These are phyloP conservation scores for Calcarius lapponicus DNA, from an alignment of 2,797 vertebrate species.

Conservation along the genomic window DNA sequence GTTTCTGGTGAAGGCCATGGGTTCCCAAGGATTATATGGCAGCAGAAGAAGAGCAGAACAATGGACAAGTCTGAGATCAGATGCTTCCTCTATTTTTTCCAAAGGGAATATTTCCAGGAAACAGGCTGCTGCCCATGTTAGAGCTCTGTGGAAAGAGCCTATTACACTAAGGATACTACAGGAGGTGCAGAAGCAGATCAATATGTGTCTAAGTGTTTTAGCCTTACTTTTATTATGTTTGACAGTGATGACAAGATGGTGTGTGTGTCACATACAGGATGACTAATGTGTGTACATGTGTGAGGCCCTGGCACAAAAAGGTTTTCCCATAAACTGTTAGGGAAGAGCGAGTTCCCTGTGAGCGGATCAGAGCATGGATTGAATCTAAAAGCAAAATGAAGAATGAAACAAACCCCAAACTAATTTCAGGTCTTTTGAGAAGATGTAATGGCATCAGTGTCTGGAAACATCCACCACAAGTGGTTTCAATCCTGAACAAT, in stretches of 20 bases:
- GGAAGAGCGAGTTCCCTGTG: slow-evolving; percentile 36
- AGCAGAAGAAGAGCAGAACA: slow-evolving; percentile 19
- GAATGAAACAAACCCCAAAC: neutral
- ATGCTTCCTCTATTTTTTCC: slow-evolving; percentile 58
- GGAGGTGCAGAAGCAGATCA: slow-evolving; percentile 62
- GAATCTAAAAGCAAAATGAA: slow-evolving; percentile 10
- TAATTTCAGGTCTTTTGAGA: slow-evolving; percentile 18
- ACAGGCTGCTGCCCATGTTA: neutral
- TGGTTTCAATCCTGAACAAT: slow-evolving; percentile 28
- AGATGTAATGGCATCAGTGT: neutral
- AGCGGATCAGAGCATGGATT: neutral
- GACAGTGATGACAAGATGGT: slow-evolving; percentile 58
- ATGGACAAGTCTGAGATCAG: slow-evolving; percentile 48
- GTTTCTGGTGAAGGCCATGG: slow-evolving; percentile 18
- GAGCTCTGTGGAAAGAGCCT: slow-evolving; percentile 4
- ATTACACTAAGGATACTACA: neutral
- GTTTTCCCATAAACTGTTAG: slow-evolving; percentile 35
- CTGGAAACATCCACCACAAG: slow-evolving; percentile 35
- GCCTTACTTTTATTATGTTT: slow-evolving; percentile 59
- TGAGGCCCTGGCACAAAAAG: neutral
- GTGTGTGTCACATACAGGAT: slow-evolving; percentile 32
- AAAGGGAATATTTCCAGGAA: slow-evolving; percentile 69
- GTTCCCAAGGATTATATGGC: neutral
- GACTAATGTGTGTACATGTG: slow-evolving; percentile 52
- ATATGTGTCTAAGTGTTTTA: slow-evolving; percentile 67